Evolutionary conservation across 2,113 vertebrate species (phyloP), one percentile per base, ranked within the genome.

Genomic region (Columba janthina): DNA sequence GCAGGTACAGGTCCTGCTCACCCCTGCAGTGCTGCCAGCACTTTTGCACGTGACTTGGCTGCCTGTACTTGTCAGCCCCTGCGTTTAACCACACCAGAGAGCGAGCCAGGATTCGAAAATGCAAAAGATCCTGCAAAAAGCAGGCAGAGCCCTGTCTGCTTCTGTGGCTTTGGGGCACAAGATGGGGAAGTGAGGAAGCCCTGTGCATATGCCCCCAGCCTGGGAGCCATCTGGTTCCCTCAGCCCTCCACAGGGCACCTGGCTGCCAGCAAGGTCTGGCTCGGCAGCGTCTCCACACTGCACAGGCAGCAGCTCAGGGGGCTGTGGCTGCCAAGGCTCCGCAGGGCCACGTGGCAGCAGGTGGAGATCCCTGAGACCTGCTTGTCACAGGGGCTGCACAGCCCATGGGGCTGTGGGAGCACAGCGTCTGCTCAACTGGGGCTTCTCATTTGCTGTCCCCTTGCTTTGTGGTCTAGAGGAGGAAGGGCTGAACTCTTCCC

Each of bases 301-400:
- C 70, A 54, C 20, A 69, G 56, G 65, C 70, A 69, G 88, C 90
- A 79, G 89, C 89, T 72, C 22, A 22, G n/a, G 36, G 51, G 40
- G 40, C 38, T 21, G 7, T 5, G 3, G 70, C 93, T 93, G 80
- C 95, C 69, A 86, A 56, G 20, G 73, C 42, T 92, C 73, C 5
- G 2, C 51, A 44, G 53, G 64, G 88, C 89, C 93, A 96, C 88
- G 90, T 93, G 95, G 96, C 96, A 94, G 77, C 69, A 89, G 64
- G 84, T 73, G 42, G 56, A 53, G 44, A 66, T 65, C 73, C 26
- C 44, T 0, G 24, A 36, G 54, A 19, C 31, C 11, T 4, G 60
- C 44, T 72, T n/a, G 86, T 6, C 86, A 8, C 34, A 7, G 67
- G 15, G 62, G 44, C 58, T 60, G 70, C 48, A 9, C 12, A 53